phyloP scores from a whole-genome alignment of 2,797 vertebrate species.

The Gallinago stenura region DNA sequence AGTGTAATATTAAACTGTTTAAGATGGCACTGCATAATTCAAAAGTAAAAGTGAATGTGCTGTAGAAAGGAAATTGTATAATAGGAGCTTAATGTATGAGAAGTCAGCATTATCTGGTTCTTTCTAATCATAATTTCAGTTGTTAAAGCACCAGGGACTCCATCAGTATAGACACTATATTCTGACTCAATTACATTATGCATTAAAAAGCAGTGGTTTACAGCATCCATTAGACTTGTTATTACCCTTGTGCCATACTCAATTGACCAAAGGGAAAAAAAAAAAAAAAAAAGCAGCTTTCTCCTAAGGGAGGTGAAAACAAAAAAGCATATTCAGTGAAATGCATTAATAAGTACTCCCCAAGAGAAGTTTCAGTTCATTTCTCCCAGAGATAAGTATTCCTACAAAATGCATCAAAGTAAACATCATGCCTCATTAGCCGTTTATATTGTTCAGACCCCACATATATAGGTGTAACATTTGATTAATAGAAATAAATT shows the following conservation, averaged over 20 bases:
- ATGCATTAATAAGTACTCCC: conserved; percentile 38
- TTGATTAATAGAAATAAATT: conserved; percentile 70
- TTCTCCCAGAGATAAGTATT: conserved; percentile 65
- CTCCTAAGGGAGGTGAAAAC: conserved; percentile 5
- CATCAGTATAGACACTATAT: conserved; percentile 66
- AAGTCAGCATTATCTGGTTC: conserved; percentile 70
- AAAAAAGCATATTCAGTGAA: conserved; percentile 42
- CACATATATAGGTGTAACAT: conserved; percentile 11
- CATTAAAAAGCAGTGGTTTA: conserved; percentile 72
- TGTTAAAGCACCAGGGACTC: conserved; percentile 72
- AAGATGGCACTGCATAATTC: conserved; percentile 66
- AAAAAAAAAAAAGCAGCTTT: neutral
- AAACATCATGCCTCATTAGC: conserved; percentile 70
- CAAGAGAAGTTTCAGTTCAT: conserved; percentile 61
- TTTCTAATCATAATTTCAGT: conserved; percentile 72
- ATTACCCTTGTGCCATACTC: conserved; percentile 69
- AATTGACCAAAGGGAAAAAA: conserved; percentile 56
- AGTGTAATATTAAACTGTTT: conserved; percentile 62
- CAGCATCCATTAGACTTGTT: conserved; percentile 69
- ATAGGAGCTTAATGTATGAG: conserved; percentile 63
- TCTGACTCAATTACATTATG: conserved; percentile 73
- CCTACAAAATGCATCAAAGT: conserved; percentile 45
- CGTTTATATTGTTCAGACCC: conserved; percentile 6
- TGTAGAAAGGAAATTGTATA: conserved; percentile 57
- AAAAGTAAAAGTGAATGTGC: conserved; percentile 65